Evolutionary conservation across 2,888 invertebrate species (phyloP).

Genomic region (Nudaria mundana): DNA sequence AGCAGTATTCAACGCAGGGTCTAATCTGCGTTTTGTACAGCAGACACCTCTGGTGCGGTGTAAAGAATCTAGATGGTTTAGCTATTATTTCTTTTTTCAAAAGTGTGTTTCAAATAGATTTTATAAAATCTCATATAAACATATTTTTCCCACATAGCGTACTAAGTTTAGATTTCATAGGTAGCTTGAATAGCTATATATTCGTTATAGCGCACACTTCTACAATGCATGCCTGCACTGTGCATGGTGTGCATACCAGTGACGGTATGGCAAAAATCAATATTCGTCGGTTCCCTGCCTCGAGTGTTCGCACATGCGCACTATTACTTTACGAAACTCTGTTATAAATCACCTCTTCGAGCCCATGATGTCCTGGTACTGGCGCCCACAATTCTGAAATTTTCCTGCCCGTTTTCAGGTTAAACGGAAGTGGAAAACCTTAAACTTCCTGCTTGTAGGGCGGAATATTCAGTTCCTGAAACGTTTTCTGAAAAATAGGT

Average conservation of each 20-base stretch:
- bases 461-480: constrained; percentile 37
- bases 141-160: no score
- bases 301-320: constrained; percentile 3
- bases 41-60: no score
- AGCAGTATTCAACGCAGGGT: no score
- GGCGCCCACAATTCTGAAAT: constrained; percentile 77
- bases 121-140: no score
- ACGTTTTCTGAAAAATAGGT: constrained; percentile 7
- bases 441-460: constrained; percentile 61
- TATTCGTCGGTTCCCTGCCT: not conserved
- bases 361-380: constrained; percentile 55
- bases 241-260: not conserved
- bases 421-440: constrained; percentile 59
- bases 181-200: no score
- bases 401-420: constrained; percentile 72
- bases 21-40: no score
- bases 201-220: not conserved
- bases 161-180: no score
- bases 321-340: not conserved
- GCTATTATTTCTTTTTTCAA: no score
- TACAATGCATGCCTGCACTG: not conserved
- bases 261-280: constrained; percentile 1
- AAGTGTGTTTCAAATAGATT: no score
- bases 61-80: no score
- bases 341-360: constrained; percentile 24